Evolutionary conservation across 2,888 invertebrate genomes (phyloP).

Genomic region (Ryuthela nishihirai): DNA sequence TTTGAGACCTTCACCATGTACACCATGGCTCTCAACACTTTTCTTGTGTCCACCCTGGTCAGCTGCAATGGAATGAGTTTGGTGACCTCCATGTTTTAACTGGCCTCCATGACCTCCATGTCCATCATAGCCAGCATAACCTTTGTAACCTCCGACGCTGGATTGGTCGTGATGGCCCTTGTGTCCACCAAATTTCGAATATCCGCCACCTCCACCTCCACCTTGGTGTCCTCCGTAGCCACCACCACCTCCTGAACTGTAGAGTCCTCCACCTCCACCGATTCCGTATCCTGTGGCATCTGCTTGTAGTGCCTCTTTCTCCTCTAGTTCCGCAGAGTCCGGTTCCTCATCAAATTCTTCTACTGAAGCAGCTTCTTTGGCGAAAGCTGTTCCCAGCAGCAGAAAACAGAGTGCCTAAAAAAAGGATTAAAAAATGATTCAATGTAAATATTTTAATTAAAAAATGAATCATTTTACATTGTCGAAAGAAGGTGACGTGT

Average conservation of each 20-base stretch:
- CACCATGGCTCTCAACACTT: slow-evolving; percentile 18
- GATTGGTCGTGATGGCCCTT: slow-evolving; percentile 14
- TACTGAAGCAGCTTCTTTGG: slow-evolving; percentile 8
- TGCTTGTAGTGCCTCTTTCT: slow-evolving; percentile 21
- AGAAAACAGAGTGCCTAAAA: slow-evolving; percentile 6
- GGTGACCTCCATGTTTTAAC: slow-evolving; percentile 16
- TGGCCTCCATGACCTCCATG: slow-evolving; percentile 24
- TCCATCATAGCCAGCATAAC: slow-evolving; percentile 19
- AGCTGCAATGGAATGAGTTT: slow-evolving; percentile 12
- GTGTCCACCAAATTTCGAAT: slow-evolving; percentile 9
- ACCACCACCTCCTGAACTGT: no score
- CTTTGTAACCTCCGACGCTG: slow-evolving; percentile 23
- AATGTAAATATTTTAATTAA: no score
- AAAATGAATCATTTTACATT: no score
- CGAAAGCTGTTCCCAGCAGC: background rate
- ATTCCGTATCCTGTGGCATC: slow-evolving; percentile 27
- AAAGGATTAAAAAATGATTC: background rate
- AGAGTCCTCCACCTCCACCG: no score
- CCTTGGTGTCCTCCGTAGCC: slow-evolving; percentile 22
- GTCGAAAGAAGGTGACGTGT: no score
- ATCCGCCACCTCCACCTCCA: slow-evolving; percentile 16
- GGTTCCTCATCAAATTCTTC: slow-evolving; percentile 19
- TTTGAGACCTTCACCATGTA: slow-evolving; percentile 27
- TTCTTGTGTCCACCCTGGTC: slow-evolving; percentile 30
- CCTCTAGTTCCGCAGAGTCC: slow-evolving; percentile 14